Conservation (phyloP, 2,888 invertebrate genomes). For the Apotomis capreana region DNA sequence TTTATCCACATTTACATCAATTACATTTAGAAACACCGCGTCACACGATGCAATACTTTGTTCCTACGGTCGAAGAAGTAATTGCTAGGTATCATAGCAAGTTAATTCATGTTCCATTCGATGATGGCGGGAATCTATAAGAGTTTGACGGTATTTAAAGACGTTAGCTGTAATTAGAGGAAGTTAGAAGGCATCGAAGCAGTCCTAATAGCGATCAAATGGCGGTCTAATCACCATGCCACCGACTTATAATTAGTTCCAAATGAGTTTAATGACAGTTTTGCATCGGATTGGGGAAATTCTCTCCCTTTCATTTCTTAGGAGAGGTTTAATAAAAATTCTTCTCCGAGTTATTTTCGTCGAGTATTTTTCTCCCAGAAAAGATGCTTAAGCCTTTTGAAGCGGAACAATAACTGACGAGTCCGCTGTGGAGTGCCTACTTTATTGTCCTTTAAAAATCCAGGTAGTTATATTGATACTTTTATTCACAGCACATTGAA, state of each 20-base stretch:
- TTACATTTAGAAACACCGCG: too few relatives aligned
- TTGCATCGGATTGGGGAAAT: slow-evolving; percentile 47
- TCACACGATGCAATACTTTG: not conserved
- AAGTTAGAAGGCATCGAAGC: slow-evolving; percentile 50
- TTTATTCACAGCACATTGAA: not conserved
- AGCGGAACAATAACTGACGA: not conserved
- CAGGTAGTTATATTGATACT: not conserved
- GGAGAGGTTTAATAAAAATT: slow-evolving; percentile 52
- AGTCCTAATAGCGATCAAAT: slow-evolving; percentile 61
- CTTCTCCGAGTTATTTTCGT: slow-evolving; percentile 46
- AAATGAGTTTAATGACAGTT: slow-evolving; percentile 63
- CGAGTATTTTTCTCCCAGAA: slow-evolving; percentile 4
- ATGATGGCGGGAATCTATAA: slow-evolving; percentile 14
- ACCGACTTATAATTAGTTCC: slow-evolving; percentile 62
- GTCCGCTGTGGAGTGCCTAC: not conserved
- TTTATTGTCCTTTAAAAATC: not conserved
- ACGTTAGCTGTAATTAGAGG: slow-evolving; percentile 47
- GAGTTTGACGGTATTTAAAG: slow-evolving; percentile 18
- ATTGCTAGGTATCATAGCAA: not conserved
- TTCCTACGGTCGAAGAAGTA: not conserved
- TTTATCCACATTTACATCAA: too few relatives aligned
- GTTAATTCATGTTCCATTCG: not conserved
- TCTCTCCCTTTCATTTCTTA: slow-evolving; percentile 48
- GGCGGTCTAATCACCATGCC: slow-evolving; percentile 57
- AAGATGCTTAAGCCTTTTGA: slow-evolving; percentile 13